Base-by-base conservation (phyloP, 2,888 invertebrate species). In the Trissolcus japonicus region DNA sequence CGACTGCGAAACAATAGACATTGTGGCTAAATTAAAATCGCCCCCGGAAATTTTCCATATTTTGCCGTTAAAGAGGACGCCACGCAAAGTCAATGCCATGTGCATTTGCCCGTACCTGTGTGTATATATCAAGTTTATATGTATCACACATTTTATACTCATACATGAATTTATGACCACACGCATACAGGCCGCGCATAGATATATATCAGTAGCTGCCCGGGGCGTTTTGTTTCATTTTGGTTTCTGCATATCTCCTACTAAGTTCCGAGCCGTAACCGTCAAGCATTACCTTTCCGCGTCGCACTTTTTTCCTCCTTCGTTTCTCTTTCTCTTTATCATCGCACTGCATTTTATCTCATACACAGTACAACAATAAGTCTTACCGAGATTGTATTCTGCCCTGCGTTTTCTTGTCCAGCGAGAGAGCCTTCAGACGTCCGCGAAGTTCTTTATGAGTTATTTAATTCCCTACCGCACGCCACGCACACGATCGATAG, bases 11-110 rank as follows among this genome's bases (percentile, higher is more conserved):
- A 88, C 88, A 89, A 89, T 88, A 86, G 88, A 87, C 86, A 86
- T 86, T 87, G 87, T 85, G 87, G 88, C 85, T 86, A 87, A 89
- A 89, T 89, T 88, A 89, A 89, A 89, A 88, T 84, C 86, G 88
- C 88, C 88, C 84, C 84, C 86, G 88, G 88, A 86, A 59, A 68
- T 84, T 87, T 88, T 87, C 86, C 86, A 87, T 86, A 88, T 88
- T 86, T 86, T 82, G 83, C 83, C 72, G 77, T 59, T 76, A 76
- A 79, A 77, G 61, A 76, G 76, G 67, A 76, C 53, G 55, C 56
- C 51, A 57, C 54, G 66, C 60, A 59, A 71, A 66, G 75, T 69
- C 67, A 65, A 59, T 71, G 73, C 61, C 59, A 55, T 25, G 50
- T 63, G 60, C 48, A 51, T 66, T 76, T 43, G 59, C 40, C 29